These are phyloP conservation scores for Phanerotoma sp. DNA, from an alignment of 2,888 invertebrate genomes.

Conservation along the genomic window DNA sequence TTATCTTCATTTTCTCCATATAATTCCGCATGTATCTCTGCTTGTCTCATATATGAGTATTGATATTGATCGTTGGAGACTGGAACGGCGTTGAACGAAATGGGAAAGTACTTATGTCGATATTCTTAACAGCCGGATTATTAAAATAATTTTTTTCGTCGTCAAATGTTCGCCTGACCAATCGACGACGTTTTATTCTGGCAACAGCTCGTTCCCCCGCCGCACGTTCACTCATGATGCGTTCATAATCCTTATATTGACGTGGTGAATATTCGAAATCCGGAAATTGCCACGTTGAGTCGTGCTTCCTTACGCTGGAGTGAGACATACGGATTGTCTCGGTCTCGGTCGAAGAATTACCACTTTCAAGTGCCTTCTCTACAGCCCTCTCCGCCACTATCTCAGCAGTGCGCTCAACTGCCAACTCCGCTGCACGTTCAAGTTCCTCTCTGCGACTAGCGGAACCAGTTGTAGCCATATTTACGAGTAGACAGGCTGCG, in stretches of 20 bases:
- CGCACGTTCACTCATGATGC: constrained; percentile 29
- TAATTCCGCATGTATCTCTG: neutral
- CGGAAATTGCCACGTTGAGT: constrained; percentile 32
- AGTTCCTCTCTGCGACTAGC: constrained; percentile 40
- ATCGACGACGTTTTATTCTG: constrained; percentile 20
- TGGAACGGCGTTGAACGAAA: neutral
- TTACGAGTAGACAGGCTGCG: constrained; percentile 35
- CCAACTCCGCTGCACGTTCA: constrained; percentile 51
- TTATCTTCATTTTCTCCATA: neutral
- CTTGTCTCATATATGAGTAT: neutral
- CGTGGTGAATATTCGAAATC: constrained; percentile 30
- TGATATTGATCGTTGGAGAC: constrained; percentile 2
- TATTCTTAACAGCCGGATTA: neutral
- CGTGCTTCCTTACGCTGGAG: constrained; percentile 42
- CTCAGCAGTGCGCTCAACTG: constrained; percentile 52
- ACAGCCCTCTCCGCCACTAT: constrained; percentile 51
- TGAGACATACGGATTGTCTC: constrained; percentile 48
- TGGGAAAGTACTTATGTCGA: neutral
- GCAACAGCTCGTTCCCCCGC: constrained; percentile 32
- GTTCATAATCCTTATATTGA: constrained; percentile 28
- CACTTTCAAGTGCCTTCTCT: constrained; percentile 50
- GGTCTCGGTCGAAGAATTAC: constrained; percentile 46
- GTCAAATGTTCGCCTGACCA: constrained; percentile 10
- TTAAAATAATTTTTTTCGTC: constrained; percentile 11
- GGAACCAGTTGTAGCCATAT: constrained; percentile 23